These are phyloP conservation scores for Calcarius lapponicus DNA, from an alignment of 2,797 vertebrate genomes.

Conservation along the genomic window DNA sequence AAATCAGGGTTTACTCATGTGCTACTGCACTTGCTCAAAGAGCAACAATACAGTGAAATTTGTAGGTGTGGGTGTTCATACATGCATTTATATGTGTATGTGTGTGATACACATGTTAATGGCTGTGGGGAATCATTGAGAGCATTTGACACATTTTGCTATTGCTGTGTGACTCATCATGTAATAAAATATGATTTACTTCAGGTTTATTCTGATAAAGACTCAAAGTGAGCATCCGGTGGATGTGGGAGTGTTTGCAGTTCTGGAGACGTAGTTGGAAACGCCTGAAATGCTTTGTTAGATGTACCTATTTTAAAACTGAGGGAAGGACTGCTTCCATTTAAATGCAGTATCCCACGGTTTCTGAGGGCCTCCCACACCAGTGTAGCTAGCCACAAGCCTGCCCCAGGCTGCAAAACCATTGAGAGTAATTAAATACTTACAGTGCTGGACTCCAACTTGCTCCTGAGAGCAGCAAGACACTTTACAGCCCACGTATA, in stretches of 20 bases:
- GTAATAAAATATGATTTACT: not conserved
- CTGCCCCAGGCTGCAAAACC: not conserved
- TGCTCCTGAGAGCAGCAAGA: not conserved
- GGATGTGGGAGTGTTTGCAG: not conserved
- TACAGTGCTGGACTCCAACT: not conserved
- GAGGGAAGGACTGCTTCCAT: not conserved
- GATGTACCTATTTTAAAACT: not conserved
- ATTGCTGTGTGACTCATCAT: not conserved
- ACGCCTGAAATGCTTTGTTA: not conserved
- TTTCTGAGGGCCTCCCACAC: not conserved
- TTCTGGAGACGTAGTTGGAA: not conserved
- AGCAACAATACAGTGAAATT: not conserved
- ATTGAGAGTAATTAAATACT: constrained; percentile 17
- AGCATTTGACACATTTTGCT: not conserved
- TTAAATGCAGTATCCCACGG: not conserved
- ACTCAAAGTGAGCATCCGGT: not conserved
- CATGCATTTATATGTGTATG: not conserved
- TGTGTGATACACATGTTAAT: not conserved
- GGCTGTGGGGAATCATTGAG: not conserved
- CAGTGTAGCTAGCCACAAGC: not conserved
- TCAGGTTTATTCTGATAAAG: not conserved
- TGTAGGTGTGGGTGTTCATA: not conserved
- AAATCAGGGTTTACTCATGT: not conserved
- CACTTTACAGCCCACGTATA: not conserved
- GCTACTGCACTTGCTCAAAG: not conserved